Evolutionary conservation across 2,888 invertebrate genomes (phyloP).

Genomic region (Hyalella azteca): DNA sequence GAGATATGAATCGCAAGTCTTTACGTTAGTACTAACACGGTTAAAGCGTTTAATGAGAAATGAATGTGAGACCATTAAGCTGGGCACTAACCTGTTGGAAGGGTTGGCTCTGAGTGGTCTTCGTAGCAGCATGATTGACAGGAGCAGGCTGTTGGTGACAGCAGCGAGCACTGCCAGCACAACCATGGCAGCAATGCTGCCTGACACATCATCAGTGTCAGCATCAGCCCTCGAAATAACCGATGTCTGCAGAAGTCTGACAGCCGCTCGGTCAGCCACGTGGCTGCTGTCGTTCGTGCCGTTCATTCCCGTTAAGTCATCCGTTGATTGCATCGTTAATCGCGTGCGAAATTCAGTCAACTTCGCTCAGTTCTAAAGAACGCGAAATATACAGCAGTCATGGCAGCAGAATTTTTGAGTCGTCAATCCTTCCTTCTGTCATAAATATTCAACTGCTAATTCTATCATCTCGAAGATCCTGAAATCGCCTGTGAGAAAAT

Average conservation of each 20-base stretch:
- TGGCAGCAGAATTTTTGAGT: too few relatives aligned
- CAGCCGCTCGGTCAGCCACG: neutral
- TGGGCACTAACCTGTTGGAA: slow-evolving; percentile 36
- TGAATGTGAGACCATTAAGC: too few relatives aligned
- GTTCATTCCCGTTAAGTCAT: neutral
- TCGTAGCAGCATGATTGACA: neutral
- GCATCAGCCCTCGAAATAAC: neutral
- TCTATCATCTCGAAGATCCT: too few relatives aligned
- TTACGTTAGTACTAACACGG: too few relatives aligned
- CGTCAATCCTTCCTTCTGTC: too few relatives aligned
- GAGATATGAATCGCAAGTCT: too few relatives aligned
- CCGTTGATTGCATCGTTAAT: slow-evolving; percentile 1
- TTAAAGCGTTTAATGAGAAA: too few relatives aligned
- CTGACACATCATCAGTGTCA: neutral
- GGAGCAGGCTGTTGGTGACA: slow-evolving; percentile 1
- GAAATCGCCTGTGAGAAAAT: too few relatives aligned
- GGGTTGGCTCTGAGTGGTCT: neutral
- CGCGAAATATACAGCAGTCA: too few relatives aligned
- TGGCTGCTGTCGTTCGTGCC: neutral
- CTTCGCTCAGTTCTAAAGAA: too few relatives aligned
- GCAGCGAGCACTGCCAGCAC: slow-evolving; percentile 27
- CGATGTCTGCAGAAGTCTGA: neutral
- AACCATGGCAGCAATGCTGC: slow-evolving; percentile 18
- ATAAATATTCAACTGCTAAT: too few relatives aligned
- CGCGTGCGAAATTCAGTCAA: too few relatives aligned